These are phyloP conservation scores for Dolichomitus sp. DNA, from an alignment of 2,888 invertebrate species.

Conservation along the genomic window DNA sequence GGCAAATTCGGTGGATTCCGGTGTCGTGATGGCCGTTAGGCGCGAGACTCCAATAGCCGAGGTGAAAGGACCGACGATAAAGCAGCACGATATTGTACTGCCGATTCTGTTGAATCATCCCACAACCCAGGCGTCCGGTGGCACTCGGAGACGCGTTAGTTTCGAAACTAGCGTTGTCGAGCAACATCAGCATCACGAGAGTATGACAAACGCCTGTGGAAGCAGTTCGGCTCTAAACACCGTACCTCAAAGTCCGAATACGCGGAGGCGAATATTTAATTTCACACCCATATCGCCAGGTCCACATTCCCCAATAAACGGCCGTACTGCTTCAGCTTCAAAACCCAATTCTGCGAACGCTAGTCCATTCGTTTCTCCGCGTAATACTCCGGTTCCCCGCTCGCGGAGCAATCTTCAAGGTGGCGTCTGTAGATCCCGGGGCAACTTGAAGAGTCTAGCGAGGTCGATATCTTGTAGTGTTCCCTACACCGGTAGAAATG, in stretches of 20 bases:
- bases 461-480: conserved; percentile 84
- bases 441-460: conserved; percentile 78
- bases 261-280: conserved; percentile 93
- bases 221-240: conserved; percentile 70
- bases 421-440: conserved; percentile 76
- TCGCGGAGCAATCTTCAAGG: conserved; percentile 89
- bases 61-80: conserved; percentile 57
- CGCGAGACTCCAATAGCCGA: conserved; percentile 52
- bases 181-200: conserved; percentile 78
- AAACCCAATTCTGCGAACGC: conserved; percentile 90
- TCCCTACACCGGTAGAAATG: conserved; percentile 77
- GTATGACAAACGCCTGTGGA: conserved; percentile 17
- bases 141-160: conserved; percentile 87
- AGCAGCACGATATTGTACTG: conserved; percentile 81
- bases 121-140: conserved; percentile 75
- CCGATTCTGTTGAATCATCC: conserved; percentile 82
- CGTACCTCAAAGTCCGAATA: conserved; percentile 92
- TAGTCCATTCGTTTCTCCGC: conserved; percentile 94
- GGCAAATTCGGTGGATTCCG: conserved; percentile 31
- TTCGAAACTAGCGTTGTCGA: conserved; percentile 87
- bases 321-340: conserved; percentile 86
- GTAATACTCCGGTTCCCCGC: conserved; percentile 91
- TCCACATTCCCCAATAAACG: conserved; percentile 89
- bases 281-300: conserved; percentile 95
- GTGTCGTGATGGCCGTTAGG: conserved; percentile 43